phyloP scores from a whole-genome alignment of 2,797 vertebrate species.

The Otus scops region DNA sequence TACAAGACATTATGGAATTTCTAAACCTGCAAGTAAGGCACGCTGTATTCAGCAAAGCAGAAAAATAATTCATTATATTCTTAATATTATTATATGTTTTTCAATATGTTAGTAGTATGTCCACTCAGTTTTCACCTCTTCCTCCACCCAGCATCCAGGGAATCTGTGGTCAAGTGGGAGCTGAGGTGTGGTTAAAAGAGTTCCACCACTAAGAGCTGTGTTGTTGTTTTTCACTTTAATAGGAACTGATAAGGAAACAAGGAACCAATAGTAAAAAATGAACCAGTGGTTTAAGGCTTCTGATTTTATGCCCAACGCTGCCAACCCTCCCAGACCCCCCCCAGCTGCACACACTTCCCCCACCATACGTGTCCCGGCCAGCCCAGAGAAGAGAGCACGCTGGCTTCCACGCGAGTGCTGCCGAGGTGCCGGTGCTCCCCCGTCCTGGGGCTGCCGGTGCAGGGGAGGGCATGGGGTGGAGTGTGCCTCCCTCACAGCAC shows the following conservation, averaged over 20 bases:
- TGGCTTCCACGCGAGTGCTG: not conserved
- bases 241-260: not conserved
- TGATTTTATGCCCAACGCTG: not conserved
- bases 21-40: not conserved
- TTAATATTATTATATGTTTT: not conserved
- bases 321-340: not conserved
- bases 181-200: not conserved
- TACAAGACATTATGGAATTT: not conserved
- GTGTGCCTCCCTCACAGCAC: not conserved
- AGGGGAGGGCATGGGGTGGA: not conserved
- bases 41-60: not conserved
- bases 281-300: not conserved
- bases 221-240: not conserved
- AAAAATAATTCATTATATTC: not conserved
- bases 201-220: not conserved
- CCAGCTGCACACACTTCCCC: not conserved
- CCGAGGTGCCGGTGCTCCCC: fast-evolving
- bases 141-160: not conserved
- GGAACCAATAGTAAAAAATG: not conserved
- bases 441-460: not conserved
- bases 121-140: not conserved
- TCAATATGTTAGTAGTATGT: not conserved
- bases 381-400: fast-evolving
- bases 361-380: fast-evolving
- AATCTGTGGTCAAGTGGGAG: not conserved